Conservation (phyloP, 2,113 vertebrate species). For the Tetraodon nigroviridis region DNA sequence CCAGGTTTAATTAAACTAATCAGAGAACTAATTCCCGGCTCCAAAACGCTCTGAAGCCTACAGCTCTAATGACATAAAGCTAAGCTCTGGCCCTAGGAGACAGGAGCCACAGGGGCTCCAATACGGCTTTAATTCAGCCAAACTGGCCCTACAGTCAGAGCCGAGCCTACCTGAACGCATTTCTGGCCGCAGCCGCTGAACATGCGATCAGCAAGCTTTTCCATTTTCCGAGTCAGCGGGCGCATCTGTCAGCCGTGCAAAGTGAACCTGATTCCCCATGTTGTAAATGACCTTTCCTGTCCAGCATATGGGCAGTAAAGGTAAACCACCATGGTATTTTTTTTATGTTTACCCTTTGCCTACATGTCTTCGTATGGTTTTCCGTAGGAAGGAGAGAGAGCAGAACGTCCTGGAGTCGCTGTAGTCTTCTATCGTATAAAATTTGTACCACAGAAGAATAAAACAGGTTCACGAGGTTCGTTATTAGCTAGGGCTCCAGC, state of each 20-base stretch:
- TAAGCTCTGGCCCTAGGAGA: constrained; percentile 45
- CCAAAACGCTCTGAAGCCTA: constrained; percentile 60
- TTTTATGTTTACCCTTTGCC: too few species aligned
- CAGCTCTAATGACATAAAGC: constrained; percentile 60
- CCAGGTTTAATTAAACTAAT: constrained; percentile 73
- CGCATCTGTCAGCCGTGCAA: constrained; percentile 27
- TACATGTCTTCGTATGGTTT: not conserved
- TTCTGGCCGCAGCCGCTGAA: constrained; percentile 12
- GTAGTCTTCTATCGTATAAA: too few species aligned
- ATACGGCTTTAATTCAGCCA: constrained; percentile 43
- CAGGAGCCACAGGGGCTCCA: constrained; percentile 28
- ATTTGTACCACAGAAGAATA: too few species aligned
- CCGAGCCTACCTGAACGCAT: constrained; percentile 15
- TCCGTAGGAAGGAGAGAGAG: not conserved
- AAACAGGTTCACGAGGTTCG: too few species aligned
- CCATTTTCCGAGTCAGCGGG: constrained; percentile 44
- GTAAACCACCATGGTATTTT: too few species aligned
- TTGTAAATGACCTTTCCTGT: constrained; percentile 2
- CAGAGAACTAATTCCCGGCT: constrained; percentile 54
- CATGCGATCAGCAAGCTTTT: constrained; percentile 26
- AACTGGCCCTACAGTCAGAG: constrained; percentile 13
- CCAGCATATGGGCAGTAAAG: not conserved
- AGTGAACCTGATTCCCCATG: constrained; percentile 2
- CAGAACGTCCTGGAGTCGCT: too few species aligned
- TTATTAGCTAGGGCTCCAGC: too few species aligned